These are phyloP conservation scores for Drosophila eugracilis DNA, from an alignment of 1,140 invertebrate genomes.

Conservation along the genomic window DNA sequence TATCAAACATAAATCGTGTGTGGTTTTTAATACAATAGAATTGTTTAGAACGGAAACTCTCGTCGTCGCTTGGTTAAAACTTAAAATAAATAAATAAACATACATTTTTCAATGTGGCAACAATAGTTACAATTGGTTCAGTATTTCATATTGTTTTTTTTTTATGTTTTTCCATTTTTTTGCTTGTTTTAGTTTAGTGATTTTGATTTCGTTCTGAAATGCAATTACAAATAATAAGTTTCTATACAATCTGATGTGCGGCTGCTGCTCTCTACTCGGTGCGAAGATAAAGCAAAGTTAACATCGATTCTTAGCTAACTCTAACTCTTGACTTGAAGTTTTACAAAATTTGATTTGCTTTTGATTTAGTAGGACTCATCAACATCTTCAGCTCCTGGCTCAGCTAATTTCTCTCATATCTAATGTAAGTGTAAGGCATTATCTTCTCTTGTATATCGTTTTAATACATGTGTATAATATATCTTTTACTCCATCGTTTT, in stretches of 20 bases:
- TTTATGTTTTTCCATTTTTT: slow-evolving; percentile 26
- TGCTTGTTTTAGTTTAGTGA: slow-evolving; percentile 26
- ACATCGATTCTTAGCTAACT: slow-evolving; percentile 38
- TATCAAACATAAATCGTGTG: slow-evolving; percentile 61
- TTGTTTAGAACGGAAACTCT: slow-evolving; percentile 61
- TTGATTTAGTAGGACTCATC: slow-evolving; percentile 43
- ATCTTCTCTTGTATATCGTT: slow-evolving; percentile 72
- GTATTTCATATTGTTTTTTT: slow-evolving; percentile 48
- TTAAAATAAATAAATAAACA: slow-evolving; percentile 83
- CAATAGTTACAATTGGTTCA: slow-evolving; percentile 77
- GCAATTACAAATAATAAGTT: slow-evolving; percentile 80
- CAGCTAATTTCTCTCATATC: slow-evolving; percentile 59
- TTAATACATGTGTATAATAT: slow-evolving; percentile 67
- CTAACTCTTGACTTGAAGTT: slow-evolving; percentile 46
- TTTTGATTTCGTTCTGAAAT: slow-evolving; percentile 71
- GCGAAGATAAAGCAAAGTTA: slow-evolving; percentile 45
- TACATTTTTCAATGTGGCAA: slow-evolving; percentile 79
- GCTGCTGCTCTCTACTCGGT: slow-evolving; percentile 61
- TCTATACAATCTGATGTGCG: slow-evolving; percentile 71
- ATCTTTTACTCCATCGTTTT: slow-evolving; percentile 17
- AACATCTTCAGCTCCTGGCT: slow-evolving; percentile 6
- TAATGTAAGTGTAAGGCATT: slow-evolving; percentile 77
- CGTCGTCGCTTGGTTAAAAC: slow-evolving; percentile 59
- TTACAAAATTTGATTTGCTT: slow-evolving; percentile 55
- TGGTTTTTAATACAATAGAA: slow-evolving; percentile 61